phyloP scores from a whole-genome alignment of 1,140 invertebrate genomes.

The Platyscapa corneri region DNA sequence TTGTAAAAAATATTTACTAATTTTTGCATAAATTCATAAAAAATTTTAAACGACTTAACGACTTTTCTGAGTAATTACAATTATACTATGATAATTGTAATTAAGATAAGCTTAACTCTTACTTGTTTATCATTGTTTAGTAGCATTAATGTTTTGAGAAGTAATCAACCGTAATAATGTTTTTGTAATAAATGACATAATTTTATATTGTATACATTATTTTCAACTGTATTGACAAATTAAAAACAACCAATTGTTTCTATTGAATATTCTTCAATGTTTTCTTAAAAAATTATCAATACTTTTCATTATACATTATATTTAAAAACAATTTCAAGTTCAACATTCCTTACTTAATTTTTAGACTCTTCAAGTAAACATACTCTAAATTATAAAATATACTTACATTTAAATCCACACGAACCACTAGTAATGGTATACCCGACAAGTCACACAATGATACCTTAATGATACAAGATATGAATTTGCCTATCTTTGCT shows the following conservation, averaged over 20 bases:
- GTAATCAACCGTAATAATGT: no score
- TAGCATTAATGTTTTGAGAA: no score
- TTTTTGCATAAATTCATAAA: neutral
- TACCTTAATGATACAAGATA: neutral
- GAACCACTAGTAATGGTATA: slow-evolving; percentile 60
- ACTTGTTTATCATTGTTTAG: neutral
- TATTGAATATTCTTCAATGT: neutral
- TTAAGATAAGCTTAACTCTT: neutral
- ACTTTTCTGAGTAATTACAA: neutral
- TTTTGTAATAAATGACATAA: neutral
- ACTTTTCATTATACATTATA: neutral
- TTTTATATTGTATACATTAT: neutral
- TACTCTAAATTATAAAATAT: slow-evolving; percentile 38
- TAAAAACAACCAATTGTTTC: neutral
- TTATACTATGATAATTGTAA: neutral
- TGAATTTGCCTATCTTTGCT: neutral
- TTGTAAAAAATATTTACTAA: neutral
- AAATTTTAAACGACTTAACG: neutral
- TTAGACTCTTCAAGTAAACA: slow-evolving; percentile 20
- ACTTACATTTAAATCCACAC: slow-evolving; percentile 42
- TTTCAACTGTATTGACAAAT: neutral
- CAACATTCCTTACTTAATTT: neutral
- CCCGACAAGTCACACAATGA: slow-evolving; percentile 45
- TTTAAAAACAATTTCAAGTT: neutral
- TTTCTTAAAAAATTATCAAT: neutral